A percentile compares a stretch with the other conserved stretches of the same genome.
phyloP scores from a whole-genome alignment of 1,140 invertebrate genomes.

The Pseudomyrmex gracilis region DNA sequence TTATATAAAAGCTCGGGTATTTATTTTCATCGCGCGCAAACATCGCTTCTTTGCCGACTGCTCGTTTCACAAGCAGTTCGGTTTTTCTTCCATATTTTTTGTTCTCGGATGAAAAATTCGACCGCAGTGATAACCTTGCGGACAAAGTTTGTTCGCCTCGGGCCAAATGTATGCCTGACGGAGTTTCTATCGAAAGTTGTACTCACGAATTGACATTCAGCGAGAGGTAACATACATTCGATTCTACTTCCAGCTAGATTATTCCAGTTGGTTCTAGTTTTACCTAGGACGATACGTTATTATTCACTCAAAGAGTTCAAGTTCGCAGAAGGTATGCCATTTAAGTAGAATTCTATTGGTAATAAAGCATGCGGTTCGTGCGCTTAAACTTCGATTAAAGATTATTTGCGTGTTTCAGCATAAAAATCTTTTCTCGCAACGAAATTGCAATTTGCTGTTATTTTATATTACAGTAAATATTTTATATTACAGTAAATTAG shows the following conservation, averaged over 20 bases:
- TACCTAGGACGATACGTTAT: background rate
- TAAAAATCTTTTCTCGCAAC: background rate
- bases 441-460: background rate
- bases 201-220: slow-evolving; percentile 42
- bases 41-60: slow-evolving; percentile 2
- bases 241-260: background rate
- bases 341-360: too few species aligned
- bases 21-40: slow-evolving; percentile 38
- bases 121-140: slow-evolving; percentile 31
- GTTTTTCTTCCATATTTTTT: background rate
- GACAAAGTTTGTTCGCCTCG: slow-evolving; percentile 15
- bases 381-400: background rate
- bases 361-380: background rate
- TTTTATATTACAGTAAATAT: background rate
- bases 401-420: background rate
- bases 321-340: background rate
- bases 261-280: background rate
- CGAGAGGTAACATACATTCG: slow-evolving; percentile 11
- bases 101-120: slow-evolving; percentile 51
- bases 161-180: slow-evolving; percentile 30
- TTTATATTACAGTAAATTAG: background rate
- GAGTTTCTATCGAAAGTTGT: slow-evolving; percentile 13
- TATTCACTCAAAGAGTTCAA: background rate
- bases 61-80: background rate
- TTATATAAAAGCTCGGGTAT: slow-evolving; percentile 43